phyloP scores from a whole-genome alignment of 2,888 invertebrate species.

The Xanthorhoe designata region DNA sequence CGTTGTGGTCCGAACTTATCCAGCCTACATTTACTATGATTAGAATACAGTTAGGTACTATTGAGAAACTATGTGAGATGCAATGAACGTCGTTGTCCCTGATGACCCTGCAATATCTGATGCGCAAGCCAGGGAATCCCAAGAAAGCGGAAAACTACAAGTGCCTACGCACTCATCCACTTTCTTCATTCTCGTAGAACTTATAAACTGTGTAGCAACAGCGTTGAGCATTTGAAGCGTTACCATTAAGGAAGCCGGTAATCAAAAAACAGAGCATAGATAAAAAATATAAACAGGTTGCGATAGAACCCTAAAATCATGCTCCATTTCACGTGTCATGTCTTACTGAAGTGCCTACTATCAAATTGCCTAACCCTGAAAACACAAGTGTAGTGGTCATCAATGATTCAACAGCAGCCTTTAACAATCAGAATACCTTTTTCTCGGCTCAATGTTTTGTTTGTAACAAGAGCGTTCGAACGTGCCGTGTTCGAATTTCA shows the following conservation, averaged over 20 bases:
- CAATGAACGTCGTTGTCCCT: neutral
- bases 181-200: neutral
- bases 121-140: neutral
- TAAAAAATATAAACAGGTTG: too few species aligned
- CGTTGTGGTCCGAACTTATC: too few species aligned
- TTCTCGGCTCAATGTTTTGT: slow-evolving; percentile 42
- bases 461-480: slow-evolving; percentile 35
- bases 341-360: neutral
- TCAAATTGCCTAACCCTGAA: slow-evolving; percentile 5
- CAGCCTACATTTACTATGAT: too few species aligned
- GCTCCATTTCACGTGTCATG: neutral
- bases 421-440: slow-evolving; percentile 26
- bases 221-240: slow-evolving; percentile 3
- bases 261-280: neutral
- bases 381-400: slow-evolving; percentile 15
- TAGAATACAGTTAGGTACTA: too few species aligned
- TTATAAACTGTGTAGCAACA: neutral
- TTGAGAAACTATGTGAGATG: neutral
- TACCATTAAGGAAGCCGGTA: neutral
- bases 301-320: neutral
- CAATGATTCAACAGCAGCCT: slow-evolving; percentile 30
- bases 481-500: slow-evolving; percentile 37
- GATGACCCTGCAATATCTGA: neutral
- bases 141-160: slow-evolving; percentile 6
- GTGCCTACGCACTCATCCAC: neutral